Conservation (phyloP, 53 echinoderm and acorn worm genomes). For the Luidia sarsii region DNA sequence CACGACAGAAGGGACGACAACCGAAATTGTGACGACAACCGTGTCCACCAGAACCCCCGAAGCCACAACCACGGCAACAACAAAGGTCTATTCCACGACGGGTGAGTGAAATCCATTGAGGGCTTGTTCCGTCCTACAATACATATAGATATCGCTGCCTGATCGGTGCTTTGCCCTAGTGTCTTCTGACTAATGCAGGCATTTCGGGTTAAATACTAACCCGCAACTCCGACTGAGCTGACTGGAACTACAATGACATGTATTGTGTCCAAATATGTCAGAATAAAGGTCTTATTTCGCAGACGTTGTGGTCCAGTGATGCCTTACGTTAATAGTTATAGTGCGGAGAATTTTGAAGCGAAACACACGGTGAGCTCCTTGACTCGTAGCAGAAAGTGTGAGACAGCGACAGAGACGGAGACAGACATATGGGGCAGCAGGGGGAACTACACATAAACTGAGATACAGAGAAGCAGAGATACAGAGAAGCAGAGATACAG, state of each 20-base stretch:
- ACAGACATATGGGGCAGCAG: too few species aligned
- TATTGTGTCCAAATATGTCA: background rate
- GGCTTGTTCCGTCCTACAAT: background rate
- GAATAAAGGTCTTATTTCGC: too few species aligned
- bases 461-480: too few species aligned
- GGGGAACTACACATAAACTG: too few species aligned
- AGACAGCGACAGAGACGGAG: too few species aligned
- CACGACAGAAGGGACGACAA: background rate
- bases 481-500: too few species aligned
- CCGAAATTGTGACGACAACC: slow-evolving; percentile 4
- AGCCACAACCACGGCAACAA: slow-evolving; percentile 1
- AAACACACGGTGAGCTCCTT: too few species aligned
- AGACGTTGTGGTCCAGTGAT: too few species aligned
- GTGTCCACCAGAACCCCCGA: slow-evolving; percentile 2
- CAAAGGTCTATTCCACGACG: slow-evolving; percentile 8
- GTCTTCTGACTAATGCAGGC: background rate
- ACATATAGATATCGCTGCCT: background rate
- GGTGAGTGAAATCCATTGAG: background rate
- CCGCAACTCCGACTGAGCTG: too few species aligned
- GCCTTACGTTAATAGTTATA: too few species aligned
- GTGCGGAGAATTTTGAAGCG: too few species aligned
- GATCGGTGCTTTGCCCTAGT: background rate
- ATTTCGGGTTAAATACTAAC: background rate
- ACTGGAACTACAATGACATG: background rate
- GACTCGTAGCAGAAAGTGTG: too few species aligned